Percentiles rank a stretch among this genome's conserved stretches.
These are phyloP conservation scores for Musca vetustissima DNA, from an alignment of 1,140 invertebrate species.

Conservation along the genomic window DNA sequence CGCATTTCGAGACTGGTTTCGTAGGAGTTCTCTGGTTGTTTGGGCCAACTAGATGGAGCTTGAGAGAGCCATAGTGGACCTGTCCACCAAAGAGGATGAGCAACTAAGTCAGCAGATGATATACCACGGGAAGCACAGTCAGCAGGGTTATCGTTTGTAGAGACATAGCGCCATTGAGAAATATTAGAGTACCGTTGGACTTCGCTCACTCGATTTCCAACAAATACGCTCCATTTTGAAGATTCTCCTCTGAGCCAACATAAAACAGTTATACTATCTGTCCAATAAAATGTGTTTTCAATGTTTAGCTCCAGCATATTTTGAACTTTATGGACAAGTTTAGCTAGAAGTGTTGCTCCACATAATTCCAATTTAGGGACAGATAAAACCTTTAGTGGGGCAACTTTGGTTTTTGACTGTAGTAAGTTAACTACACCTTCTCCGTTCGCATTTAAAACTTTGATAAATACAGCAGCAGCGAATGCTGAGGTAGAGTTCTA, in stretches of 20 bases:
- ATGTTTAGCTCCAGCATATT: neutral
- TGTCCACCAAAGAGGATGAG: conserved; percentile 30
- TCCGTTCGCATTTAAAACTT: neutral
- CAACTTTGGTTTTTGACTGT: conserved; percentile 18
- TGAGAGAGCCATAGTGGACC: conserved; percentile 18
- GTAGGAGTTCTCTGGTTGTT: neutral
- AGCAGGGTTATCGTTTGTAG: conserved; percentile 45
- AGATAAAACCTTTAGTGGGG: conserved; percentile 6
- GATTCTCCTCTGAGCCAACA: neutral
- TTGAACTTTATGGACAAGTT: neutral
- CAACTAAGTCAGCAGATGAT: conserved; percentile 21
- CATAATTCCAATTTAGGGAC: conserved; percentile 18
- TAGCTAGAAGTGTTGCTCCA: conserved; percentile 1
- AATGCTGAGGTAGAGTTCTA: conserved; percentile 1
- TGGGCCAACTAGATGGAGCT: neutral
- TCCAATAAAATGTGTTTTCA: neutral
- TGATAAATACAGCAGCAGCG: conserved; percentile 1
- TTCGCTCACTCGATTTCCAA: conserved; percentile 9
- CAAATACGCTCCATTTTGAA: conserved; percentile 4
- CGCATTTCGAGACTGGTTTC: neutral
- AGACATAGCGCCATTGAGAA: conserved; percentile 40
- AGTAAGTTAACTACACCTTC: neutral
- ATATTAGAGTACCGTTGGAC: neutral
- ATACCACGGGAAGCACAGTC: conserved; percentile 31
- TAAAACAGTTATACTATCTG: conserved; percentile 4